These are phyloP conservation scores for Lepilemur septentrionalis DNA, from an alignment of 2,797 vertebrate genomes.

Conservation along the genomic window DNA sequence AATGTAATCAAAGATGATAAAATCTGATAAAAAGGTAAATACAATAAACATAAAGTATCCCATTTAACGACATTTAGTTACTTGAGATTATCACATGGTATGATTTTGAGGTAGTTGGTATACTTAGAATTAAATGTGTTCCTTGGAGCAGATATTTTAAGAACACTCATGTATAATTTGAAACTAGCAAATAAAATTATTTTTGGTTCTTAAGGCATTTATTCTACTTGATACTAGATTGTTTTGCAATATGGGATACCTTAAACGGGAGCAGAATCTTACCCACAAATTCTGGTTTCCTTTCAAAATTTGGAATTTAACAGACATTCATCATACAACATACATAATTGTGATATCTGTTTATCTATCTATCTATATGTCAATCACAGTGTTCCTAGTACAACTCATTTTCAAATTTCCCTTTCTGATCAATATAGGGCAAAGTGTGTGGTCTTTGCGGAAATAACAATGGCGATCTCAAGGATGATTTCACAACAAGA, in stretches of 20 bases:
- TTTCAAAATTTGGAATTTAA: neutral
- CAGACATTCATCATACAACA: neutral
- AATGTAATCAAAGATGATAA: neutral
- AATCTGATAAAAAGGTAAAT: neutral
- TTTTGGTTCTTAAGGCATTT: neutral
- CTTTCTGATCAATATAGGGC: slow-evolving; percentile 56
- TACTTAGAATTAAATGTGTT: neutral
- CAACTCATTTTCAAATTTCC: neutral
- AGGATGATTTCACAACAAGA: slow-evolving; percentile 81
- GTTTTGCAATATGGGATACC: neutral
- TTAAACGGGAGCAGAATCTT: neutral
- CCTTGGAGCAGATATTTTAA: slow-evolving; percentile 29
- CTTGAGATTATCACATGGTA: neutral
- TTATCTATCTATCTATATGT: neutral
- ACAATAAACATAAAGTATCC: neutral
- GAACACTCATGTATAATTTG: neutral
- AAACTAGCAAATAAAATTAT: neutral
- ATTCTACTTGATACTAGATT: neutral
- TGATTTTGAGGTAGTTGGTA: neutral
- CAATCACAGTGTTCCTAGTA: neutral
- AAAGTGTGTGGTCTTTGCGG: slow-evolving; percentile 82
- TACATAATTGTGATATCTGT: neutral
- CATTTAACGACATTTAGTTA: neutral
- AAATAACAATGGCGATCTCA: slow-evolving; percentile 80
- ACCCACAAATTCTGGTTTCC: neutral